Evolutionary conservation across 2,797 vertebrate genomes (phyloP).

Genomic region (Sebastes ruberrimus): DNA sequence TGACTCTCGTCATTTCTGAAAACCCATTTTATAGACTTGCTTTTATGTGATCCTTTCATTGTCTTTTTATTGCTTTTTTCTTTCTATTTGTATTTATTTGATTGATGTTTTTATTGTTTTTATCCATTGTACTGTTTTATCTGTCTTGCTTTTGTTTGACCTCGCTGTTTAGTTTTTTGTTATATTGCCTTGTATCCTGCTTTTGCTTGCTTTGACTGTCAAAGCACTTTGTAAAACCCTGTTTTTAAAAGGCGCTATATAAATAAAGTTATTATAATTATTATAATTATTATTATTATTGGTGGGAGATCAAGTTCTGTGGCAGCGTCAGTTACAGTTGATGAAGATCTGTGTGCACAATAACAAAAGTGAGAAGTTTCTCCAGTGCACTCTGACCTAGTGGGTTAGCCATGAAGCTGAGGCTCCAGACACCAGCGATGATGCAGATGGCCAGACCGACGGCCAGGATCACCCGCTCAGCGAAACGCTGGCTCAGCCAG

Average conservation of each 20-base stretch:
- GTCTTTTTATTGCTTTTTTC: not conserved
- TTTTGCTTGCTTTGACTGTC: not conserved
- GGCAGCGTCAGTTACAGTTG: not conserved
- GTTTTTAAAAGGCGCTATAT: not conserved
- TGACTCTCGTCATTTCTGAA: not conserved
- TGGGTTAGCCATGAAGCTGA: conserved; percentile 85
- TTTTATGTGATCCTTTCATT: not conserved
- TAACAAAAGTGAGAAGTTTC: not conserved
- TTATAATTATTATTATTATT: not conserved
- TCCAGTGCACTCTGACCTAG: conserved; percentile 69
- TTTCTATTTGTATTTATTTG: not conserved
- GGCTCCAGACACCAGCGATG: conserved; percentile 86
- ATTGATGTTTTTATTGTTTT: not conserved
- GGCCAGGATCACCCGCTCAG: conserved; percentile 83
- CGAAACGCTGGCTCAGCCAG: conserved; percentile 77
- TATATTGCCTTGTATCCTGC: not conserved
- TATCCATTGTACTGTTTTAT: not conserved
- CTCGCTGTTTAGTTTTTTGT: not conserved
- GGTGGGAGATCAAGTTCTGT: not conserved
- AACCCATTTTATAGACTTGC: no score
- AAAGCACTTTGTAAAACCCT: not conserved
- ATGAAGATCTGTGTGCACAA: not conserved
- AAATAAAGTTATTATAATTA: not conserved
- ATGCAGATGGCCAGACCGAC: conserved; percentile 84
- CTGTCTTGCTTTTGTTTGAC: not conserved